phyloP scores from a whole-genome alignment of 2,113 vertebrate species.

The Centropristis striata region DNA sequence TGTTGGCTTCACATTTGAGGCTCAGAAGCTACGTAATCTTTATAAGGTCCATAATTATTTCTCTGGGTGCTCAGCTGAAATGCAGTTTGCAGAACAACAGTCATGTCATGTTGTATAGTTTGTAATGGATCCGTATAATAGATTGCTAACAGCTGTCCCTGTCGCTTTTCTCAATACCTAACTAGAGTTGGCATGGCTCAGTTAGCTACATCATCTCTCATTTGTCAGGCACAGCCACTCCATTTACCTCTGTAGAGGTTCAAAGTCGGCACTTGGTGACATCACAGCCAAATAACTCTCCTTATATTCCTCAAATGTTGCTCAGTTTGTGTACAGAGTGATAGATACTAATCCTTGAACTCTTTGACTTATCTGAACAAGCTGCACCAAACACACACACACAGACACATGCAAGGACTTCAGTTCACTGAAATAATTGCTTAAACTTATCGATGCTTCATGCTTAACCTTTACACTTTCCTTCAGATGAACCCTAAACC shows the following conservation, averaged over 20 bases:
- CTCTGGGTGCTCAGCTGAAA: not conserved
- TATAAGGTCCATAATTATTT: not conserved
- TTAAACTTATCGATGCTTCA: not conserved
- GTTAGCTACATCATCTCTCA: slow-evolving; percentile 38
- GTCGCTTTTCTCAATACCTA: slow-evolving; percentile 13
- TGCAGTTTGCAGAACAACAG: not conserved
- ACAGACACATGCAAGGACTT: not conserved
- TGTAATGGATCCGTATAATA: slow-evolving; percentile 17
- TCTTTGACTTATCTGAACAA: not conserved
- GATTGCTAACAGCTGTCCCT: slow-evolving; percentile 39
- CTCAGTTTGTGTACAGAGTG: not conserved
- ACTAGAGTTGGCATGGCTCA: slow-evolving; percentile 16
- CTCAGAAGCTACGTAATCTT: too few relatives aligned
- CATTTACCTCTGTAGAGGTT: slow-evolving; percentile 20
- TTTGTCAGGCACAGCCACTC: slow-evolving; percentile 15
- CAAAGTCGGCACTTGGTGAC: slow-evolving; percentile 22
- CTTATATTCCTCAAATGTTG: not conserved
- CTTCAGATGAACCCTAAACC: not conserved
- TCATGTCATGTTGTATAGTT: not conserved
- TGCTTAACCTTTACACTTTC: not conserved
- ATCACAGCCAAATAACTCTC: not conserved
- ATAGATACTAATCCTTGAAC: not conserved
- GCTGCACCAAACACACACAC: not conserved
- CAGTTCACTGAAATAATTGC: not conserved
- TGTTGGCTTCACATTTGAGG: too few relatives aligned